phyloP scores from a whole-genome alignment of 2,888 invertebrate genomes.

The Apantesis nais region DNA sequence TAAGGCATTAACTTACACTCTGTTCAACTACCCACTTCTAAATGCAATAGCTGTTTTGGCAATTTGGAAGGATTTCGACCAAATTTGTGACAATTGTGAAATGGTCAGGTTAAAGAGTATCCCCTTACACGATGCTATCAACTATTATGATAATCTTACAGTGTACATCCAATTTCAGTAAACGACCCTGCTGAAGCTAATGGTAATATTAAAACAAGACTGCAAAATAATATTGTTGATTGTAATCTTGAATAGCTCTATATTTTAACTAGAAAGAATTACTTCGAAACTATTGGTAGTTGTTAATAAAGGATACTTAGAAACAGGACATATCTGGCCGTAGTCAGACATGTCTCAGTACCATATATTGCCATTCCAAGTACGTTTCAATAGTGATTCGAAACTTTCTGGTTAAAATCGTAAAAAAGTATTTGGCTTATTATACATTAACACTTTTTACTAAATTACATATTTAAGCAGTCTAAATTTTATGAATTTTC shows the following conservation, averaged over 20 bases:
- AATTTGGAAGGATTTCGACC: conserved; percentile 60
- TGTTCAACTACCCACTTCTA: conserved; percentile 42
- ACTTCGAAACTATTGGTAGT: background rate
- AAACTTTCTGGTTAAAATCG: no score
- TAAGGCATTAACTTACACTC: conserved; percentile 26
- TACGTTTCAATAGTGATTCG: no score
- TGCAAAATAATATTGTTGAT: conserved; percentile 22
- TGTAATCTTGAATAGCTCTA: conserved; percentile 6
- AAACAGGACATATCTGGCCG: no score
- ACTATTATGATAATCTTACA: conserved; percentile 76
- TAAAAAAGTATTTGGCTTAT: no score
- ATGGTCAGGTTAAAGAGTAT: conserved; percentile 54
- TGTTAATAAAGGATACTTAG: no score
- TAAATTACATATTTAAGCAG: no score
- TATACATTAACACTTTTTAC: no score
- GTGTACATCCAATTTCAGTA: conserved; percentile 67
- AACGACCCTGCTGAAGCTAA: conserved; percentile 55
- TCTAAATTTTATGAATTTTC: no score
- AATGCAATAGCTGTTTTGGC: conserved; percentile 48
- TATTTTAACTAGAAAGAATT: background rate
- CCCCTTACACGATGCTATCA: conserved; percentile 56
- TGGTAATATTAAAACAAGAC: conserved; percentile 42
- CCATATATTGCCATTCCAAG: no score
- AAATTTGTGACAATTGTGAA: conserved; percentile 54
- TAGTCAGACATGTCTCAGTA: no score